Evolutionary conservation across 2,113 vertebrate species (phyloP), one percentile per base, ranked within the genome.

Genomic region (Bufo gargarizans): DNA sequence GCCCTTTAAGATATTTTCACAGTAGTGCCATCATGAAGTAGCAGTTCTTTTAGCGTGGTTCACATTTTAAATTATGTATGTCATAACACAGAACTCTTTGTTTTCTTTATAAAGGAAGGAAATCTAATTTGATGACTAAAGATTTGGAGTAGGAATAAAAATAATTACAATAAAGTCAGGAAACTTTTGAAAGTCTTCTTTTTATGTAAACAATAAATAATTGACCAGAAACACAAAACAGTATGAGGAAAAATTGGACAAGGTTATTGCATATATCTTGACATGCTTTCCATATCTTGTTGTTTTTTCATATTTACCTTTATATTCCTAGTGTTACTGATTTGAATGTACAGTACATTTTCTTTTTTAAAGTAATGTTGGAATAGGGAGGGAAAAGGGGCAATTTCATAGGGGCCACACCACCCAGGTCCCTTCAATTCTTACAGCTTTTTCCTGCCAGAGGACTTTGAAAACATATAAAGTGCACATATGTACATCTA

Each of bases 131-230:
- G 45, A 63, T 83, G 45, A 67, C 22, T 67, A 53, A 67, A 33
- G 47, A 53, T 83, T 14, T 19, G 63, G 20, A 83, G 45, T n/a
- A 6, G 47, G 63, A 83, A 50, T 45, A 53, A 67, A 22, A 67
- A 22, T 33, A 17, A 67, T 83, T n/a, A 43, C 2, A 55, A 83
- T 67, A 67, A 83, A 9, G 47, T 17, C 19, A 53, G 81, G 81
- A 83, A 83, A 53, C 81, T 63, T 53, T 83, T 83, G 19, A 69
- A 63, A 55, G 53, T 19, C n/a, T 6, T 83, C 58, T 83, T 45
- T 11, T 53, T 50, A 69, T 67, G 61, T 67, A 47, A 83, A 82
- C 45, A 67, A 65, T 65, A 69, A 47, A 49, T 22, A 22, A 65
- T 49, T 33, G 12, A 14, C 53, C 20, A 20, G 49, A 78, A 12